Percentiles rank a stretch among this genome's conserved stretches.
Evolutionary conservation across 2,797 vertebrate species (phyloP).

Genomic region (Mus spretus): DNA sequence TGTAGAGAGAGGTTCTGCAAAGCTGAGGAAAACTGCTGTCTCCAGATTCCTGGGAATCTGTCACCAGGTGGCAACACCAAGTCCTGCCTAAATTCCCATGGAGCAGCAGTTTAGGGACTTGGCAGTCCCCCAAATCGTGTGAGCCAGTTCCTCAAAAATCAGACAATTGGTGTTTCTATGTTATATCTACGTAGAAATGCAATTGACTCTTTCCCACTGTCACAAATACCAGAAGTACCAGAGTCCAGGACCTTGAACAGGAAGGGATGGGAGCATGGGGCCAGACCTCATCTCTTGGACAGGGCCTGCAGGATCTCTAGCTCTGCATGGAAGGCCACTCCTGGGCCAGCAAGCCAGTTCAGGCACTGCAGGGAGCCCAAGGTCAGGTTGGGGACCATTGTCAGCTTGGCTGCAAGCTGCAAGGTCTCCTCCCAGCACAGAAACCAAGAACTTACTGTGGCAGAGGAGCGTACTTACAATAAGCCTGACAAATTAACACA

Average conservation of each 20-base stretch:
- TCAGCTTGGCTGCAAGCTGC: neutral
- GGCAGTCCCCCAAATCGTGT: neutral
- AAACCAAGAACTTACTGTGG: neutral
- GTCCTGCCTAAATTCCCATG: neutral
- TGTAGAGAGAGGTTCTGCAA: neutral
- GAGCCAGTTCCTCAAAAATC: constrained; percentile 45
- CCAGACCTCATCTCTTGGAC: neutral
- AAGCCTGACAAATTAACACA: neutral
- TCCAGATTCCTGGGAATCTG: neutral
- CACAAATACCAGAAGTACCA: neutral
- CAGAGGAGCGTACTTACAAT: neutral
- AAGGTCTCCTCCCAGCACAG: neutral
- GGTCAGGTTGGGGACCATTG: neutral
- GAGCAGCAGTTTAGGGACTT: neutral
- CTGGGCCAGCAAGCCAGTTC: neutral
- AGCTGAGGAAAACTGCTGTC: neutral
- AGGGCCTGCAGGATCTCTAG: too few species aligned
- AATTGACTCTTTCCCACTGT: neutral
- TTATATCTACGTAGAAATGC: neutral
- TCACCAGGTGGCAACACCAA: neutral
- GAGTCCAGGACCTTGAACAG: neutral
- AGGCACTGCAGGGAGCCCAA: neutral
- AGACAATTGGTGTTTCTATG: neutral
- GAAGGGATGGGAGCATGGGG: neutral
- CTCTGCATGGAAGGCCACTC: neutral